Evolutionary conservation across 2,113 vertebrate species (phyloP).

Genomic region (Lanius ludovicianus): DNA sequence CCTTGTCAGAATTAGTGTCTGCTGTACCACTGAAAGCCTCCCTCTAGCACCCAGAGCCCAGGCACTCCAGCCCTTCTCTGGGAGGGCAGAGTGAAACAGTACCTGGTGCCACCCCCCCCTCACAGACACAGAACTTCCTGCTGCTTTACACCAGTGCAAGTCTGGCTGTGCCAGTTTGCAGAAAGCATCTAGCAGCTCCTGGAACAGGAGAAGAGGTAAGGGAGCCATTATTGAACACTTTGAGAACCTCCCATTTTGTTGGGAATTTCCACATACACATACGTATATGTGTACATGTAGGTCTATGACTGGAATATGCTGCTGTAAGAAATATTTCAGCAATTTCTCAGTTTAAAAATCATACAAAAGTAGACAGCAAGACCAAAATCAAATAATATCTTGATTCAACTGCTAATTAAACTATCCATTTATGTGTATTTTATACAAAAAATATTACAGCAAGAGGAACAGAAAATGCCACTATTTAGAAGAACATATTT

Average conservation of each 20-base stretch:
- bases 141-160: background rate
- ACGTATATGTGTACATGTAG: rapidly evolving
- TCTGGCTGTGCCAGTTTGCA: background rate
- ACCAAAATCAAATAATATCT: background rate
- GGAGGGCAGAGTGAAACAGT: background rate
- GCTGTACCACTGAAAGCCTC: background rate
- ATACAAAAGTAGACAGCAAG: background rate
- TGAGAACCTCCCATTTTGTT: background rate
- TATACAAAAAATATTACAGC: background rate
- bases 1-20: background rate
- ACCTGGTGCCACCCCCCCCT: background rate
- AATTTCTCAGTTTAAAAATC: background rate
- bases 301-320: background rate
- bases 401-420: background rate
- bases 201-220: background rate
- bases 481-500: background rate
- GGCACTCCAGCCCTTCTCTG: background rate
- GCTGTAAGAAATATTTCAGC: background rate
- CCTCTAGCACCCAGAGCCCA: background rate
- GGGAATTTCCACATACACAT: background rate
- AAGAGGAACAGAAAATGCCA: background rate
- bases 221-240: background rate
- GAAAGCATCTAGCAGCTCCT: background rate
- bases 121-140: background rate
- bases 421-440: background rate